Evolutionary conservation across 2,888 invertebrate species (phyloP), one percentile per base, ranked within the genome.

Genomic region (Nudaria mundana): DNA sequence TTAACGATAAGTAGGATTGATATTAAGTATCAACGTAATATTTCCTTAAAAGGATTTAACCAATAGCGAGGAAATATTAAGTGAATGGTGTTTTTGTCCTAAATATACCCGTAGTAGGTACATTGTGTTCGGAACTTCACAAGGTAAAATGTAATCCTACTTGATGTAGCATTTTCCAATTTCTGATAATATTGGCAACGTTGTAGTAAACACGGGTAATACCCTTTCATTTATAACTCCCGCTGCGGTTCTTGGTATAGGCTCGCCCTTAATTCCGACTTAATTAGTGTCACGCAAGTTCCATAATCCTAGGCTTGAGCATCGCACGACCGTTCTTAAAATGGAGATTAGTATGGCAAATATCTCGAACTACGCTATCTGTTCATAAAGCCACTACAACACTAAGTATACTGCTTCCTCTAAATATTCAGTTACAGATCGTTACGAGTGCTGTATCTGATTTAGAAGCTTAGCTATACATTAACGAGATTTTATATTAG

Each of bases 231-330:
- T 86, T 87, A 85, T 87, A 84, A 85, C 85, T 82, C 78, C 71
- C 77, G 75, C 69, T 76, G 77, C 71, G 86, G 80, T 80, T 81
- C 82, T 80, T 87, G 85, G 86, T 87, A 83, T 81, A 82, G 82
- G 82, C 80, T 81, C 72, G 81, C 73, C 78, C 83, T 79, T 87
- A 87, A 87, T 87, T 80, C 88, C 86, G 72, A 84, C 85, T 87
- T 86, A 87, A 88, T 88, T 87, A 87, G 86, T 85, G 83, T 85
- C 87, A 88, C 86, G 87, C 87, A 87, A 86, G 86, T 85, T 85
- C 83, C 79, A 69, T 88, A 88, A 88, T 88, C 87, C 87, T 72
- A 82, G 87, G 86, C 83, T 84, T 68, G 79, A 74, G 78, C 76
- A 78, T 81, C 74, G 79, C 72, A 82, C 83, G 79, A 81, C 85